Evolutionary conservation across 2,888 invertebrate species (phyloP), one percentile per base, ranked within the genome.

Genomic region (Ochropleura leucogaster): DNA sequence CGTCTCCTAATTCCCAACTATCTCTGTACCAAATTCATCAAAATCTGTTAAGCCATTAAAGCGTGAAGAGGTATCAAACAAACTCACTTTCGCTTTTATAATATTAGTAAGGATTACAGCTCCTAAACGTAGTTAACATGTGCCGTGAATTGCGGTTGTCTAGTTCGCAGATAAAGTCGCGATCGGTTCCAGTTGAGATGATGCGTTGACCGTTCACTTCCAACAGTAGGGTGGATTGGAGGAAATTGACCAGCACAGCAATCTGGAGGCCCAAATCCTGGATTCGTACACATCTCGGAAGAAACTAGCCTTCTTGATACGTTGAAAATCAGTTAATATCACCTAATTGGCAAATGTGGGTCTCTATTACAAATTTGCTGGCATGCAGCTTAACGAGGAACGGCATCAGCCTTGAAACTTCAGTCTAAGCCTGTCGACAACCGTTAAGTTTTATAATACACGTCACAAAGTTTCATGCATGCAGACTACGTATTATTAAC

Each of bases 371-470:
- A 14, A 44, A 44, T 62, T 9, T 59, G 30, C 40, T 59, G 59
- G 49, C 44, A 62, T 20, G n/a, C 60, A 62, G 42, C 18, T 42
- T 53, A 47, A 51, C 14, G 46, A 65, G 53, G 4, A 46, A 46
- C n/a, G 7, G 18, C n/a, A 46, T 12, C 4, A 47, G 20, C 46
- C 74, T 77, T 66, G 47, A 55, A 47, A 66, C 46, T 66, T 66
- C 16, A 47, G 18, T 10, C 67, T 44, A 42, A 6, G 44, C 44
- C 49, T 40, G 46, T 44, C 49, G 30, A 51, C 64, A 51, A 42
- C 46, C 44, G 49, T 49, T 55, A 53, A 49, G n/a, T 71, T 79
- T 62, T 46, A 59, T 75, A 51, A 46, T 12, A 59, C 40, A 75
- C 78, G 40, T 51, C 49, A 69, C 44, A 10, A 49, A 67, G 30